These are phyloP conservation scores for Tachycineta bicolor DNA, from an alignment of 2,113 vertebrate genomes.

Conservation along the genomic window DNA sequence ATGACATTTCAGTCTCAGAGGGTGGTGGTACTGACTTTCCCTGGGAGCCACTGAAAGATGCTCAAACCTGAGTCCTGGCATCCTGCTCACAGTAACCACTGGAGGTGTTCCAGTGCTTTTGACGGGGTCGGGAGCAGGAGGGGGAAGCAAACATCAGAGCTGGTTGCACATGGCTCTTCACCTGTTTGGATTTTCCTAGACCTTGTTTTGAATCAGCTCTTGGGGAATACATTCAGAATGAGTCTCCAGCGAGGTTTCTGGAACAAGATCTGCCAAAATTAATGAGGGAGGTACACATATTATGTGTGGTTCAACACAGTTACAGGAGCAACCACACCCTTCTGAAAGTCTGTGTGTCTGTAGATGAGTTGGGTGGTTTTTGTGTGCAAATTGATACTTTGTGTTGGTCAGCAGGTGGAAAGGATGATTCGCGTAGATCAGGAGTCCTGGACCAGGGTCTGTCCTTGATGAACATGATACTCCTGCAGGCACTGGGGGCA, in stretches of 20 bases:
- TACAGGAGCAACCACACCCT: rapidly evolving
- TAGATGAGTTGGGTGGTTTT: background rate
- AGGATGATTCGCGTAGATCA: background rate
- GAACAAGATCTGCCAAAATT: background rate
- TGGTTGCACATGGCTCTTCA: background rate
- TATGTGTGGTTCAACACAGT: background rate
- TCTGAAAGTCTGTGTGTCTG: background rate
- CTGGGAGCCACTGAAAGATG: background rate
- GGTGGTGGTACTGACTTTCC: background rate
- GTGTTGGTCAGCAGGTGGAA: background rate
- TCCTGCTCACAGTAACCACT: background rate
- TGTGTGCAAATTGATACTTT: background rate
- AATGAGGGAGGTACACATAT: background rate
- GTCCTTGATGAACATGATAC: background rate
- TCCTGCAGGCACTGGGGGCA: background rate
- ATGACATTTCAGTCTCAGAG: background rate
- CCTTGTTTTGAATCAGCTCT: background rate
- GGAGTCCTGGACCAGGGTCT: background rate
- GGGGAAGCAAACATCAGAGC: background rate
- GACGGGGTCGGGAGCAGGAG: background rate
- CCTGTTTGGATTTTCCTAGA: background rate
- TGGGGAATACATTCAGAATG: background rate
- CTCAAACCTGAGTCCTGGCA: background rate
- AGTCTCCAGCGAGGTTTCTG: background rate
- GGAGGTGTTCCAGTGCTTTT: background rate